These are phyloP conservation scores for Malurus alboscapulatus DNA, from an alignment of 2,113 vertebrate species.

Conservation along the genomic window DNA sequence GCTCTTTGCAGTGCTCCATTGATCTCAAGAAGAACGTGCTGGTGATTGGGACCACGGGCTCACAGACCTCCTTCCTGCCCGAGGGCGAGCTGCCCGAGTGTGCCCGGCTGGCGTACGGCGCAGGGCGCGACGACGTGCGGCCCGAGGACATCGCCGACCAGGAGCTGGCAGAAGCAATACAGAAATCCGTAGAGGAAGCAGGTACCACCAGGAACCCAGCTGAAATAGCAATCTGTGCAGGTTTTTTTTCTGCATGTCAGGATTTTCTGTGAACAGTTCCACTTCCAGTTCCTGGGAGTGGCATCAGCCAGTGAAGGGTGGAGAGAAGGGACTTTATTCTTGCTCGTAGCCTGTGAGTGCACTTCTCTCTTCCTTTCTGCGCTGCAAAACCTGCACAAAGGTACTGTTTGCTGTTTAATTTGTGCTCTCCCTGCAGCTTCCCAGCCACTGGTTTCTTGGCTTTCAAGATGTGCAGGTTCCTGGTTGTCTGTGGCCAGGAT, in stretches of 20 bases:
- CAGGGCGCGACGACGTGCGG: conserved; percentile 82
- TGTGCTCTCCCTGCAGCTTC: not conserved
- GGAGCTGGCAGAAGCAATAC: conserved; percentile 93
- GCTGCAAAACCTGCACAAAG: not conserved
- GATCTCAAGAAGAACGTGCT: conserved; percentile 96
- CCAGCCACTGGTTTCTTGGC: not conserved
- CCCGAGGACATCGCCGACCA: conserved; percentile 92
- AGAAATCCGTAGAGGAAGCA: conserved; percentile 94
- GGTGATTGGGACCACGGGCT: conserved; percentile 92
- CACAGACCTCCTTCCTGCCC: conserved; percentile 90
- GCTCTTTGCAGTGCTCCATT: conserved; percentile 86
- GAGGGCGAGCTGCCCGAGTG: conserved; percentile 95
- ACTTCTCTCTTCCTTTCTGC: not conserved
- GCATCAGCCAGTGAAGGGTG: not conserved
- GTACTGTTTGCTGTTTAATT: not conserved
- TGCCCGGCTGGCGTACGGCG: conserved; percentile 89
- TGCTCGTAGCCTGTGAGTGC: not conserved
- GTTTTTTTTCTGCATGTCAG: not conserved
- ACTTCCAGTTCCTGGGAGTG: not conserved
- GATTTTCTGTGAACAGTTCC: not conserved
- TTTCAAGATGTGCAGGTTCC: not conserved
- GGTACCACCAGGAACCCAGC: conserved; percentile 67
- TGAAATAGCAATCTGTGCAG: not conserved
- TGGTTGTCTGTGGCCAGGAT: not conserved
- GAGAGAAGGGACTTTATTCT: not conserved